Percentiles rank a stretch among this genome's conserved stretches.
Conservation (phyloP, 1,140 invertebrate genomes). For the Heliconius congener region DNA sequence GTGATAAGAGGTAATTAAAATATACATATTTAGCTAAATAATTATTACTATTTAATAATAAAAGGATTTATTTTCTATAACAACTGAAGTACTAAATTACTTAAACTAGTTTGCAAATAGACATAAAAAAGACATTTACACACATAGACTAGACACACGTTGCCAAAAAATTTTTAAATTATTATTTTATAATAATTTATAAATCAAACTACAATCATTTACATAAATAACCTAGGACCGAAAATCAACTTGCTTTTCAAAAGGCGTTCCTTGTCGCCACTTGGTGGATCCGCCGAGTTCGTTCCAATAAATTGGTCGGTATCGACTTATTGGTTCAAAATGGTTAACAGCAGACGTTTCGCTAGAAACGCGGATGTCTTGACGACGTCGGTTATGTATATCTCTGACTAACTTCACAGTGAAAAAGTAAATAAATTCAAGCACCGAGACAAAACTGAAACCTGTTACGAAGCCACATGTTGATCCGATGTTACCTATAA, state of each 20-base stretch:
- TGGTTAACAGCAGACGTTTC: slow-evolving; percentile 35
- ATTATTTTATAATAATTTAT: not conserved
- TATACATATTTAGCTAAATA: no score
- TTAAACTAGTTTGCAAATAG: no score
- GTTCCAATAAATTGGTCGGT: slow-evolving; percentile 70
- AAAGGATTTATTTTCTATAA: no score
- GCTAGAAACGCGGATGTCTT: slow-evolving; percentile 30
- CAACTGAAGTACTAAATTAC: no score
- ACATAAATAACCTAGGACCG: not conserved
- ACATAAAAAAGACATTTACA: no score
- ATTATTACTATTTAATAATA: no score
- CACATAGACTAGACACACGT: no score
- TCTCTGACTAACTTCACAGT: slow-evolving; percentile 65
- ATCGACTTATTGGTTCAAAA: slow-evolving; percentile 53
- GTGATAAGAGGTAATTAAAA: no score
- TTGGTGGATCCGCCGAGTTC: slow-evolving; percentile 53
- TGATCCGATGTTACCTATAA: slow-evolving; percentile 83
- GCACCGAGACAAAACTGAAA: slow-evolving; percentile 83
- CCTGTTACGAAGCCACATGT: slow-evolving; percentile 84
- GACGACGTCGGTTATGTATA: slow-evolving; percentile 38
- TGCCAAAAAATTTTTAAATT: no score
- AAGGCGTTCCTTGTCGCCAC: slow-evolving; percentile 34
- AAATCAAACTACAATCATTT: not conserved
- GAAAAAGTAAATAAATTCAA: slow-evolving; percentile 83
- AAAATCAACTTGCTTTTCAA: not conserved